Evolutionary conservation across 2,888 invertebrate genomes (phyloP), one percentile per base, ranked within the genome.

Genomic region (Xylota segnis): DNA sequence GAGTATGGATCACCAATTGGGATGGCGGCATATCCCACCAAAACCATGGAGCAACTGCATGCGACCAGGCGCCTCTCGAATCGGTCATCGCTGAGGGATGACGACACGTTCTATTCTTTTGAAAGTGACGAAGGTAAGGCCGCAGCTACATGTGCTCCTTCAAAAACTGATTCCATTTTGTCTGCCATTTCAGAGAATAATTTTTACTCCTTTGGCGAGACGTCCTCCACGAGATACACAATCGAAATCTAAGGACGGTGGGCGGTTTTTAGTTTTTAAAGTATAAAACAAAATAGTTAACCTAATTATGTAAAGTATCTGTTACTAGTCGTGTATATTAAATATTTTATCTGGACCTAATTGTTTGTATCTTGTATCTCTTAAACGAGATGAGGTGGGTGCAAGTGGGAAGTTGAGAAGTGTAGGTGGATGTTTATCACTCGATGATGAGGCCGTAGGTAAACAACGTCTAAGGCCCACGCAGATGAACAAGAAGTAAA

Each of bases 71-170:
- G 87, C 43, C 88, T 90, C 58, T 89, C 89, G 14, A 89, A 84
- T 77, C 89, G 90, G 34, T 90, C 90, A 54, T 88, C 90, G 89
- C 89, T 90, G 54, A 89, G 90, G 78, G 91, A 92, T 61, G 91
- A 91, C 87, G 91, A 92, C 32, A 90, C 90, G 34, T 92, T 90
- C 63, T 91, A 90, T 84, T 92, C 91, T 70, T 91, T 92, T 88
- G 91, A 92, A 87, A 91, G 91, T 88, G 91, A 92, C 88, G 91
- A 91, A 89, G 91, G 91, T 91, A 54, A 68, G 89, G 0, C 10
- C 14, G 7, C 9, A 5, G 50, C 10, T 10, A 23, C 7, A 29
- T 50, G 40, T 4, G n/a, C 12, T 2, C 3, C 2, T 4, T 34
- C 6, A 16, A 9, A 5, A 7, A 4, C n/a, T 40, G 7, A 0